These are phyloP conservation scores for Lutjanus erythropterus DNA, from an alignment of 2,113 vertebrate species.

Conservation along the genomic window DNA sequence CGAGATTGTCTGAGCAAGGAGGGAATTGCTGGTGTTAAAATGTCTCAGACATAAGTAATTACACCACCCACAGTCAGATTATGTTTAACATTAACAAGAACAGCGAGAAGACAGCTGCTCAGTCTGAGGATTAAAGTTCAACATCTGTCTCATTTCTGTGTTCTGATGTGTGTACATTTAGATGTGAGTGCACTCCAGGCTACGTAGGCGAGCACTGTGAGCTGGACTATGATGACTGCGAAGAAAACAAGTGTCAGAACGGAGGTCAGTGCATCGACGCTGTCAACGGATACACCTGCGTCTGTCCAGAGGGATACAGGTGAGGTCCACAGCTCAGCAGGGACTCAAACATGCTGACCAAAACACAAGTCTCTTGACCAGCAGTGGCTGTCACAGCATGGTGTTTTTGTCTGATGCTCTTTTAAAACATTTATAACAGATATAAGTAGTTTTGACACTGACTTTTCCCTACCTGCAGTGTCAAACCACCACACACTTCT, in stretches of 20 bases:
- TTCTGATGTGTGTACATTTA: conserved; percentile 67
- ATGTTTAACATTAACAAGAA: neutral
- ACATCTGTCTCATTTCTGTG: neutral
- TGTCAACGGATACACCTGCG: conserved; percentile 94
- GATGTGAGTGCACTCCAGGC: conserved; percentile 97
- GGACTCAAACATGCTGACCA: neutral
- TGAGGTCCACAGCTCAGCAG: conserved; percentile 60
- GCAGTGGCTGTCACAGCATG: neutral
- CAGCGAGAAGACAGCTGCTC: neutral
- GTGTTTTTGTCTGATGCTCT: neutral
- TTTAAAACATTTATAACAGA: neutral
- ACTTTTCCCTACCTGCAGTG: no score
- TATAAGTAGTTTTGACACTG: neutral
- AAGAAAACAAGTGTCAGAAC: conserved; percentile 96
- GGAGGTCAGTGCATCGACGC: conserved; percentile 95
- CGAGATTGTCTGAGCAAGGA: neutral
- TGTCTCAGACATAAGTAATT: neutral
- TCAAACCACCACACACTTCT: no score
- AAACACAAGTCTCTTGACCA: neutral
- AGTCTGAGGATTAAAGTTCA: neutral
- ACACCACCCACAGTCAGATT: neutral
- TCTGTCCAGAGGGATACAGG: conserved; percentile 96
- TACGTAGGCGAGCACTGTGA: conserved; percentile 95
- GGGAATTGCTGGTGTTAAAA: neutral
- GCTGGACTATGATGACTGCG: conserved; percentile 93